Base-by-base conservation (phyloP, 2,797 vertebrate species). In the Setipinna tenuifilis region DNA sequence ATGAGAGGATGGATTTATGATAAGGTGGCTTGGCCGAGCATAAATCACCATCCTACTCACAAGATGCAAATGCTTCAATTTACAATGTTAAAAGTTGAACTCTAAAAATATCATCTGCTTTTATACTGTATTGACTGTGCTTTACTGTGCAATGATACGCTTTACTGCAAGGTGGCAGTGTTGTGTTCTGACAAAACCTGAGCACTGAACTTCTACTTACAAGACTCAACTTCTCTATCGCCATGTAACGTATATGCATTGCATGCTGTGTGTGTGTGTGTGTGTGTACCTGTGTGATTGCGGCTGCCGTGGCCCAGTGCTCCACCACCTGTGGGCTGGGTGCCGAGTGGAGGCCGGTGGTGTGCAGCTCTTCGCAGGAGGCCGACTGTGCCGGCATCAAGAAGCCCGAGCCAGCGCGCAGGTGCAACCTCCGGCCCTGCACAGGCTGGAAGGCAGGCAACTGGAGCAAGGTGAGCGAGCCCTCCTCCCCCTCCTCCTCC, bases 281-380 rank as follows among this genome's bases (percentile, higher is more conserved):
- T 62, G 21, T 62, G 28, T 71, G 12, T 35, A 17, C 28, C 16
- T 14, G 12, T 28, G 0, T 71, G 28, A 25, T 14, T 31, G 28
- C 65, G 28, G 25, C 11, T 31, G 65, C 21, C 28, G 25, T 25
- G 65, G 14, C 16, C 71, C 90, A 98, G 97, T 98, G 97, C 87
- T 98, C 97, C 3, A 93, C 96, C 3, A 96, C 96, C 0, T 98
- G 97, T 88, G 97, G 97, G 19, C 91, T 96, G 16, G 97, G 97
- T 2, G 95, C 96, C 2, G 94, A 96, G 84, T 97, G 97, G 97
- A 95, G 97, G 83, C 89, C 84, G 0, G 96, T 98, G 1, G 86
- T 87, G 83, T 98, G 97, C 91, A 97, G 95, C 90, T 95, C 96
- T 44, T 87, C 88, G 82, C 93, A 90, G 0, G 91, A 94, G 0